A percentile compares a stretch with the other conserved stretches of the same genome.
These are phyloP conservation scores for Pararge aegeria DNA, from an alignment of 1,140 invertebrate species.

Conservation along the genomic window DNA sequence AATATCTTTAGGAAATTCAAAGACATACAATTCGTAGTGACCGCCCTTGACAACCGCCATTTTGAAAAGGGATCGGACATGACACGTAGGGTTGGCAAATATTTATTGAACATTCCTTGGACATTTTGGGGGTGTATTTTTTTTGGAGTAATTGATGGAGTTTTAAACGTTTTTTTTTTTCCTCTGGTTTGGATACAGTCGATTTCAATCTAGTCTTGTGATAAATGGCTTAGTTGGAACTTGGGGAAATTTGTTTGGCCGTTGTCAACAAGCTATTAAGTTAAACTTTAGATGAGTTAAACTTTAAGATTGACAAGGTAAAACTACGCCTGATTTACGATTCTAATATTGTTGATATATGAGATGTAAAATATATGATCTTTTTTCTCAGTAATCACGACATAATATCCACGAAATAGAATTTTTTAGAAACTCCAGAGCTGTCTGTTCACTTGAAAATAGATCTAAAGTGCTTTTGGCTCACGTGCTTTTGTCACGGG, in stretches of 20 bases:
- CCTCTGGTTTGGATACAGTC: slow-evolving; percentile 12
- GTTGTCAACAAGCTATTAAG: background rate
- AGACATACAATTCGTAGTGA: slow-evolving; percentile 47
- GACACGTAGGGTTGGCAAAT: slow-evolving; percentile 43
- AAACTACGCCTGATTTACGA: background rate
- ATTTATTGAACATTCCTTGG: slow-evolving; percentile 49
- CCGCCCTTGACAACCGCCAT: slow-evolving; percentile 52
- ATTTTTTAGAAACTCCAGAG: too few species aligned
- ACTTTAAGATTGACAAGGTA: background rate
- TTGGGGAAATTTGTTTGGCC: background rate
- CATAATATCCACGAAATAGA: too few species aligned
- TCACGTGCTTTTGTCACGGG: too few species aligned
- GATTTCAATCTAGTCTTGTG: slow-evolving; percentile 15
- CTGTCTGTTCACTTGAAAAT: too few species aligned
- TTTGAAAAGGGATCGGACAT: slow-evolving; percentile 68
- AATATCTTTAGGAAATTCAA: slow-evolving; percentile 52
- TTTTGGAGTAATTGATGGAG: slow-evolving; percentile 46
- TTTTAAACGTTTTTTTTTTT: slow-evolving; percentile 35
- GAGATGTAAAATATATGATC: too few species aligned
- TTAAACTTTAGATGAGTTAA: background rate
- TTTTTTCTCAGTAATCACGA: too few species aligned
- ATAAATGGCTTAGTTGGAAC: background rate
- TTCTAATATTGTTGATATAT: too few species aligned
- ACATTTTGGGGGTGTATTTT: slow-evolving; percentile 30
- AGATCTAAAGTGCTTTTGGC: too few species aligned